phyloP scores from a whole-genome alignment of 2,797 vertebrate species.

The Sebastiscus tertius region DNA sequence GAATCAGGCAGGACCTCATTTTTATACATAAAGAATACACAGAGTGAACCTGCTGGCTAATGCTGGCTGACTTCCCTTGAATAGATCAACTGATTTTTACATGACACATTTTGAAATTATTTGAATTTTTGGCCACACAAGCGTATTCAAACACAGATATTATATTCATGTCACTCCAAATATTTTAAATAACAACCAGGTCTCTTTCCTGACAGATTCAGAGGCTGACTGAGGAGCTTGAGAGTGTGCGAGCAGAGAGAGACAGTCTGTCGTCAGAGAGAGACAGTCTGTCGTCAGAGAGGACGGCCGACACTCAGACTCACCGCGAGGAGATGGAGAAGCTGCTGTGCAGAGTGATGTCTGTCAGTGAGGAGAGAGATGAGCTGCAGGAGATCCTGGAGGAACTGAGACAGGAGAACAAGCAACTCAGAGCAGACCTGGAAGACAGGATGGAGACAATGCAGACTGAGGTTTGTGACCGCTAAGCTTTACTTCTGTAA shows the following conservation, averaged over 20 bases:
- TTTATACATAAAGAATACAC: neutral
- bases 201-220: neutral
- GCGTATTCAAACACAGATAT: neutral
- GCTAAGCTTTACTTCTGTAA: no score
- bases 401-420: conserved; percentile 66
- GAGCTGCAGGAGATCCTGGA: conserved; percentile 77
- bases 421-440: conserved; percentile 67
- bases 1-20: conserved; percentile 5
- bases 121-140: no score
- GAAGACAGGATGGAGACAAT: conserved; percentile 60
- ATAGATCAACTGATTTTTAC: no score
- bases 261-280: conserved; percentile 40
- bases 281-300: conserved; percentile 25
- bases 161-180: neutral
- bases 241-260: conserved; percentile 39
- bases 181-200: neutral
- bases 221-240: conserved; percentile 31
- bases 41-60: neutral
- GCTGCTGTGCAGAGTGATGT: conserved; percentile 13
- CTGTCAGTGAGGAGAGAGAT: conserved; percentile 76
- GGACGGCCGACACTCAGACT: neutral
- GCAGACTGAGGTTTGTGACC: conserved; percentile 10
- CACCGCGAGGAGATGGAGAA: conserved; percentile 31
- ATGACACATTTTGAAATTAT: no score
- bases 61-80: neutral